A percentile compares a stretch with the other conserved stretches of the same genome.
phyloP scores from a whole-genome alignment of 1,140 invertebrate species.

The Eriosoma lanigerum region DNA sequence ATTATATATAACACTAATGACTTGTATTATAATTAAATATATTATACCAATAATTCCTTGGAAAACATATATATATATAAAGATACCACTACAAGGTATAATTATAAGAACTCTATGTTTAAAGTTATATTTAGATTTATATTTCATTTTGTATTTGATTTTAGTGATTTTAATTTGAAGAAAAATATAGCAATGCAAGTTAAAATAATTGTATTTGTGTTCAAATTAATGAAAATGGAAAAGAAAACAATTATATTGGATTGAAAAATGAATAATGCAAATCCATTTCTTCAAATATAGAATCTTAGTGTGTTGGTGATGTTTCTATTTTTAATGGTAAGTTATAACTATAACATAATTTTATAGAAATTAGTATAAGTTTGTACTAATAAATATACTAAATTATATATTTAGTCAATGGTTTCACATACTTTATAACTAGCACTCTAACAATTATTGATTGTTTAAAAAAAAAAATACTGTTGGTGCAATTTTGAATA shows the following conservation, averaged over 20 bases:
- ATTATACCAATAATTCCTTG: no score
- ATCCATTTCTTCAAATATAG: background rate
- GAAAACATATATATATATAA: no score
- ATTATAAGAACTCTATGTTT: no score
- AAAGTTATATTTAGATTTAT: no score
- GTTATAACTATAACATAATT: background rate
- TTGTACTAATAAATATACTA: background rate
- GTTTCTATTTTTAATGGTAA: slow-evolving; percentile 1
- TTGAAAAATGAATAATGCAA: background rate
- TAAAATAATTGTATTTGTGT: no score
- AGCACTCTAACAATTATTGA: background rate
- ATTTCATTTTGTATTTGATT: no score
- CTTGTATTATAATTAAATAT: no score
- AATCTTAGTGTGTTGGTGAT: background rate
- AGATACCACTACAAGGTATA: no score
- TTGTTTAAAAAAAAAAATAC: background rate
- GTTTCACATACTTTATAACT: slow-evolving; percentile 14
- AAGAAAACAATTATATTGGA: background rate
- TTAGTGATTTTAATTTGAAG: no score
- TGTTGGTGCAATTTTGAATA: background rate
- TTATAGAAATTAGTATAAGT: background rate
- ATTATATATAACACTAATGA: no score
- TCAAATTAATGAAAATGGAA: background rate
- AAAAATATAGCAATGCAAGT: no score
- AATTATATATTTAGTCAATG: background rate